These are phyloP conservation scores for Micropterix aruncella DNA, from an alignment of 2,888 invertebrate species.

Conservation along the genomic window DNA sequence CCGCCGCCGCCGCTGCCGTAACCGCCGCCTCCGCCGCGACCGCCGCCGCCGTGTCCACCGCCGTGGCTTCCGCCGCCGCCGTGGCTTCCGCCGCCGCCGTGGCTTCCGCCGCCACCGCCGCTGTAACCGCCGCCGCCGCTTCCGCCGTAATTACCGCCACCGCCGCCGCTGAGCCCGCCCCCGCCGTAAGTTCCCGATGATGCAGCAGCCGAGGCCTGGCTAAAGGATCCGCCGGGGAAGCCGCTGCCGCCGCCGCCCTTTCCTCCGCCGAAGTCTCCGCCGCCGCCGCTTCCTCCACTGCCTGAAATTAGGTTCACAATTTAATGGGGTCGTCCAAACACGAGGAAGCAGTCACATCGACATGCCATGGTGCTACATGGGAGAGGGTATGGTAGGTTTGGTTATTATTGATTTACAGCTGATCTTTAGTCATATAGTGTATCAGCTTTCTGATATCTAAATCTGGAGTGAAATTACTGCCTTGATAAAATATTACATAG, in stretches of 20 bases:
- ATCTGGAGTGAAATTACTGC: too few species aligned
- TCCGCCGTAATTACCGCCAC: conserved; percentile 21
- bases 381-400: too few species aligned
- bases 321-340: too few species aligned
- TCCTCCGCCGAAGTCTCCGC: conserved; percentile 9
- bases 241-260: conserved; percentile 10
- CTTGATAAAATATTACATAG: too few species aligned
- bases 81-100: conserved; percentile 11
- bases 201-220: conserved; percentile 8
- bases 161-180: conserved; percentile 10
- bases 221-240: conserved; percentile 7
- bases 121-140: conserved; percentile 15
- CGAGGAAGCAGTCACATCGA: too few species aligned
- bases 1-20: conserved; percentile 13
- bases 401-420: too few species aligned
- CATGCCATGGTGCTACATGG: too few species aligned
- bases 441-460: too few species aligned
- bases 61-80: conserved; percentile 11
- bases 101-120: conserved; percentile 14
- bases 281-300: conserved; percentile 15
- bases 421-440: too few species aligned
- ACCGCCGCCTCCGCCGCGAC: conserved; percentile 11
- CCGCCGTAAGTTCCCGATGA: conserved; percentile 11
- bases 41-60: conserved; percentile 11
- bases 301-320: too few species aligned